Base-by-base conservation (phyloP, 1,140 invertebrate species). In the Manduca sexta region DNA sequence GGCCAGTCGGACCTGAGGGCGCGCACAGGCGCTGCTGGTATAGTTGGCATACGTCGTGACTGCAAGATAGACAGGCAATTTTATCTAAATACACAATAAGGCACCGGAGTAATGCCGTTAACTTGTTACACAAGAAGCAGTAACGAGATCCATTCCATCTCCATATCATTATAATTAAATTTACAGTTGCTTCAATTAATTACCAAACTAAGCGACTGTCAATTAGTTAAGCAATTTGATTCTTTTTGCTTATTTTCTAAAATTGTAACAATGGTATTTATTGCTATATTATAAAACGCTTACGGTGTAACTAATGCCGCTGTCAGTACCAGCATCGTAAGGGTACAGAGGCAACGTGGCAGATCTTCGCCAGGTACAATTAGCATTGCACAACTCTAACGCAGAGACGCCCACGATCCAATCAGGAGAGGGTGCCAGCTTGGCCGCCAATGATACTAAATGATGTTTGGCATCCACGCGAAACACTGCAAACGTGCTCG, bases 251-350 rank as follows among this genome's bases (percentile, higher is more conserved):
- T n/a, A n/a, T n/a, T n/a, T n/a, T n/a, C n/a, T n/a, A n/a, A n/a
- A n/a, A n/a, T n/a, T n/a, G n/a, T n/a, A n/a, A n/a, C n/a, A n/a
- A n/a, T n/a, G n/a, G n/a, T n/a, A n/a, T n/a, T n/a, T n/a, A n/a
- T n/a, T n/a, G n/a, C n/a, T n/a, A n/a, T n/a, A n/a, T n/a, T n/a
- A n/a, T n/a, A n/a, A n/a, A n/a, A n/a, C n/a, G 85, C 86, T 89
- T 74, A 97, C 97, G 82, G 93, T 92, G 74, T 99, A 99, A 17
- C 94, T 94, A 6, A 95, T 89, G 0, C 98, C 98, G 72, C 91
- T 93, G 69, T 99, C 97, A 0, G 97, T 99, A 0, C 98, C 98
- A n/a, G 95, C 97, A 85, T 99, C 98, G 89, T 94, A 98, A 0
- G 98, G 98, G 78, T 95, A 98, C 5, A 99, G 87, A 79, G 98